Percentiles rank a stretch among this genome's conserved stretches.
Evolutionary conservation across 2,113 vertebrate species (phyloP).

Genomic region (Semnornis frantzii): DNA sequence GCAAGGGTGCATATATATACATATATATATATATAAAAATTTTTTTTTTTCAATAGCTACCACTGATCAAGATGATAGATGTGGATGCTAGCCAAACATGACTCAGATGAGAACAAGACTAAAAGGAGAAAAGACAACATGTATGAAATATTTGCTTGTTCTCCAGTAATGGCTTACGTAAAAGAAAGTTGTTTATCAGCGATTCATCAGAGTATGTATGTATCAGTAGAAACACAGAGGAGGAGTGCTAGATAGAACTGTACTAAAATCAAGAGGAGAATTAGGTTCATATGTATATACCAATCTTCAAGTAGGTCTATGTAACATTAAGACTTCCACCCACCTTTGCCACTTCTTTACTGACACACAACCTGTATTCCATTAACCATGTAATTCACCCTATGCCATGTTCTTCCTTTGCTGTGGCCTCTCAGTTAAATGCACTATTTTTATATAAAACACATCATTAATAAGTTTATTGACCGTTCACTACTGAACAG

Average conservation of each 20-base stretch:
- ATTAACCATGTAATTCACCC: neutral
- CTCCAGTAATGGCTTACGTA: neutral
- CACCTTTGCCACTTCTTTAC: slow-evolving; percentile 10
- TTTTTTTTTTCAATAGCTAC: neutral
- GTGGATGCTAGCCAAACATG: neutral
- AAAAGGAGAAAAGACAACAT: neutral
- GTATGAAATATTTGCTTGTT: slow-evolving; percentile 18
- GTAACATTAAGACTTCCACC: neutral
- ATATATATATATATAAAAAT: neutral
- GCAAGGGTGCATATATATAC: neutral
- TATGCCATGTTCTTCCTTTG: neutral
- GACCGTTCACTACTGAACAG: slow-evolving; percentile 32
- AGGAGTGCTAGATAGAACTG: neutral
- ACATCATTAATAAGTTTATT: slow-evolving; percentile 26
- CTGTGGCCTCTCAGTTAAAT: neutral
- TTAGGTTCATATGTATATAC: neutral
- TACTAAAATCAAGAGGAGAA: slow-evolving; percentile 13
- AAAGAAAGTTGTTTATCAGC: slow-evolving; percentile 21
- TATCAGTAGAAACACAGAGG: slow-evolving; percentile 1
- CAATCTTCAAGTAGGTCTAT: neutral
- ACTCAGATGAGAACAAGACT: slow-evolving; percentile 9
- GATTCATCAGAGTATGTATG: slow-evolving; percentile 26
- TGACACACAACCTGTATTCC: slow-evolving; percentile 21
- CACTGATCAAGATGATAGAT: neutral
- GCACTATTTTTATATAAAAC: slow-evolving; percentile 21